Percentiles rank a stretch among this genome's conserved stretches.
Conservation (phyloP, 2,888 invertebrate species). For the Mimumesa dahlbomi region DNA sequence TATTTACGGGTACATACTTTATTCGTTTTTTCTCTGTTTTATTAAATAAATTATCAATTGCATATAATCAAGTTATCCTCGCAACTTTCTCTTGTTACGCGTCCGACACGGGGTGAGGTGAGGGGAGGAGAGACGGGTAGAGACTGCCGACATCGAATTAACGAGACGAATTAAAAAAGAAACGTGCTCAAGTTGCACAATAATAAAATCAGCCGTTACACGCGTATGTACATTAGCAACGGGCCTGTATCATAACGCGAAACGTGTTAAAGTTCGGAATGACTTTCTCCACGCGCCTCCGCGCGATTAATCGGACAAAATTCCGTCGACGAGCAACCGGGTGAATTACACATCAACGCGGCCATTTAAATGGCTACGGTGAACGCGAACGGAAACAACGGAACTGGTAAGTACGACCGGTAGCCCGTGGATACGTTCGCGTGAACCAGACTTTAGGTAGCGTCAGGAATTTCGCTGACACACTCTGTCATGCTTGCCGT, state of each 20-base stretch:
- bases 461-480: slow-evolving; percentile 19
- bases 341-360: neutral
- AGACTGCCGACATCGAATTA: neutral
- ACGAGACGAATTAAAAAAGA: neutral
- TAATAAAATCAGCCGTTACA: neutral
- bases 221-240: neutral
- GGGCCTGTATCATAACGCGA: slow-evolving; percentile 13
- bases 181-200: neutral
- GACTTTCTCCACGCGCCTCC: slow-evolving; percentile 13
- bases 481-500: slow-evolving; percentile 8
- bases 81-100: too few species aligned
- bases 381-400: neutral
- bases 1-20: too few species aligned
- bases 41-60: too few species aligned
- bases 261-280: slow-evolving; percentile 21
- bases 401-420: too few species aligned
- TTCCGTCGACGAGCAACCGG: neutral
- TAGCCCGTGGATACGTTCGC: too few species aligned
- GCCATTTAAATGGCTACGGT: neutral
- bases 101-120: too few species aligned
- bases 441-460: neutral
- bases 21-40: too few species aligned
- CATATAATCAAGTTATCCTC: too few species aligned
- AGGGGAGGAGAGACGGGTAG: too few species aligned
- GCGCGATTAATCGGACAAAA: slow-evolving; percentile 24